phyloP scores from a whole-genome alignment of 2,797 vertebrate genomes.

The Phrynocephalus vlangalii region DNA sequence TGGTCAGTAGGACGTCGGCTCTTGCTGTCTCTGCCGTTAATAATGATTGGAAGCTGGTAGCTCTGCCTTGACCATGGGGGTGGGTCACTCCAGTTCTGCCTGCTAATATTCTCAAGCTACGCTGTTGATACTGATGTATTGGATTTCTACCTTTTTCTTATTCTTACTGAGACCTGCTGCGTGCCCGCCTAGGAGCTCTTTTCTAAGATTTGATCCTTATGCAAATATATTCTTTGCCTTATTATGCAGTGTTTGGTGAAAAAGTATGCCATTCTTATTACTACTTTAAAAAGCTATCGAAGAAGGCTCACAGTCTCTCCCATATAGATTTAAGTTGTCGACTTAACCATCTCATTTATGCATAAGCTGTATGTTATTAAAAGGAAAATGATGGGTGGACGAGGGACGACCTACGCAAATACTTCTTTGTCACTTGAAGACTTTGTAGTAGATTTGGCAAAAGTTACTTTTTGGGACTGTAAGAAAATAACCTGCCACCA shows the following conservation, averaged over 20 bases:
- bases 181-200: neutral
- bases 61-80: conserved; percentile 11
- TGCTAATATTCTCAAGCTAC: conserved; percentile 40
- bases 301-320: neutral
- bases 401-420: neutral
- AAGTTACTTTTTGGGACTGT: no score
- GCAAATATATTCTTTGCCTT: conserved; percentile 10
- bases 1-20: conserved; percentile 45
- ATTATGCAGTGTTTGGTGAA: neutral
- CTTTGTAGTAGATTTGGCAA: neutral
- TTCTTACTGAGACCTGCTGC: neutral
- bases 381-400: neutral
- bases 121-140: neutral
- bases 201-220: conserved; percentile 19
- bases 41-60: conserved; percentile 52
- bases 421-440: neutral
- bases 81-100: conserved; percentile 58
- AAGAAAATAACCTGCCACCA: no score
- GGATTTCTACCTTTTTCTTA: conserved; percentile 6
- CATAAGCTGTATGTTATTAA: neutral
- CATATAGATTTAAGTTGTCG: neutral
- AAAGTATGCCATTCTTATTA: neutral
- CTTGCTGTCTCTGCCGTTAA: neutral
- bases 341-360: neutral
- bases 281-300: neutral